Evolutionary conservation across 2,888 invertebrate species (phyloP).

Genomic region (Trypoxylon attenuatum): DNA sequence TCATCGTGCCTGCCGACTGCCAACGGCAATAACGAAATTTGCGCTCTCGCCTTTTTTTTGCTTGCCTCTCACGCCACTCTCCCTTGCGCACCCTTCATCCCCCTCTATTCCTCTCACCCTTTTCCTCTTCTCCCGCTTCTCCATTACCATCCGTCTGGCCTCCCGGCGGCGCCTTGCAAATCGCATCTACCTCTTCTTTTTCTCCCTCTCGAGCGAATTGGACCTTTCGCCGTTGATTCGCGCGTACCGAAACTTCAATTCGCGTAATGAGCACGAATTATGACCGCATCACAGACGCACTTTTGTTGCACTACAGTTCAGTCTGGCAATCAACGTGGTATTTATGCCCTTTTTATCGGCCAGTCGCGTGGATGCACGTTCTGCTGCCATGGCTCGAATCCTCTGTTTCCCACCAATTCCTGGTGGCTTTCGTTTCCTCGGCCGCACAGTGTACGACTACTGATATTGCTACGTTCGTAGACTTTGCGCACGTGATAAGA

Average conservation of each 20-base stretch:
- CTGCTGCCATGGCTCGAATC: no score
- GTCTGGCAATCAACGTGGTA: no score
- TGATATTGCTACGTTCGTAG: constrained; percentile 30
- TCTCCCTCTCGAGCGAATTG: constrained; percentile 35
- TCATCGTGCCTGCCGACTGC: constrained; percentile 37
- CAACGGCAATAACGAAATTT: constrained; percentile 48
- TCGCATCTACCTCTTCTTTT: constrained; percentile 26
- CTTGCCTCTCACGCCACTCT: no score
- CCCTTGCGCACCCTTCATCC: no score
- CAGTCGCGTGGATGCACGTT: no score
- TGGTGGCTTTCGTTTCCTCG: no score
- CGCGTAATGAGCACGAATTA: constrained; percentile 47
- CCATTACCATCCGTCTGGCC: constrained; percentile 32
- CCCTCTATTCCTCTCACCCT: constrained; percentile 12
- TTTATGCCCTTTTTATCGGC: no score
- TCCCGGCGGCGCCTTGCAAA: constrained; percentile 37
- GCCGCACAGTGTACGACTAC: no score
- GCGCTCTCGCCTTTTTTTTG: constrained; percentile 35
- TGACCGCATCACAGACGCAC: no score
- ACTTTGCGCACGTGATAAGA: constrained; percentile 49
- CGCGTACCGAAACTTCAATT: no score
- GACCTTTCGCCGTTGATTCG: constrained; percentile 44
- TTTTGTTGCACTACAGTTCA: no score
- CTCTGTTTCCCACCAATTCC: no score
- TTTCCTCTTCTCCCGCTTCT: constrained; percentile 14